Base-by-base conservation (phyloP, 2,888 invertebrate genomes). In the Alentia gelatinosa region DNA sequence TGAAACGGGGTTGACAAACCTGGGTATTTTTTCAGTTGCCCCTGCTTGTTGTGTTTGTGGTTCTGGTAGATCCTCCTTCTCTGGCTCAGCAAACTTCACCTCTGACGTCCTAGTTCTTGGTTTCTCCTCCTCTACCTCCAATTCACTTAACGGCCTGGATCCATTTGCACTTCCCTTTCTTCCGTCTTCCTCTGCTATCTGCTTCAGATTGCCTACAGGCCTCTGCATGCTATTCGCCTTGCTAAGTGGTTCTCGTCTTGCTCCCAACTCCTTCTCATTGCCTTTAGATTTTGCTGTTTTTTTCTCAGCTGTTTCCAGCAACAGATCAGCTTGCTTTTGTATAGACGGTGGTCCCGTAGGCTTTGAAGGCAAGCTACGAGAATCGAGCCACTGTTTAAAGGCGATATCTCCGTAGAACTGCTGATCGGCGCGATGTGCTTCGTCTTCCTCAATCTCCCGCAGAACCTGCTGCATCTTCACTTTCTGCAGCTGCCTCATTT, bases 381-480 rank as follows among this genome's bases (percentile, higher is more conserved):
- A 88, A 30, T 91, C 91, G 15, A 95, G 91, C 95, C 95, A 95
- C 26, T 95, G 93, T 47, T 94, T 93, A 91, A 94, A 95, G 7
- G 95, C 95, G 37, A 94, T 92, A 56, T 95, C 94, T n/a, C 95
- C 95, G 91, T 94, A 94, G 56, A 94, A 94, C 92, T 95, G 94
- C 90, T 95, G 94, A n/a, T 94, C 93, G 23, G 94, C 94, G 75
- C 94, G 93, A n/a, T 92, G 91, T 42, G 95, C 94, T 47, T 95
- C 95, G 50, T 95, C 95, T 3, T 94, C 93, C 91, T 96, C 95
- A 88, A 96, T 92, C 90, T 95, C 95, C 83, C 93, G 92, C 40
- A 96, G 92, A 1, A 95, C 94, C 84, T 96, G 94, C 91, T 95
- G 95, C 95, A 96, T 95, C 92, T 95, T 95, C 30, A 95, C 75